Evolutionary conservation across 2,113 vertebrate genomes (phyloP).

Genomic region (Vimba vimba): DNA sequence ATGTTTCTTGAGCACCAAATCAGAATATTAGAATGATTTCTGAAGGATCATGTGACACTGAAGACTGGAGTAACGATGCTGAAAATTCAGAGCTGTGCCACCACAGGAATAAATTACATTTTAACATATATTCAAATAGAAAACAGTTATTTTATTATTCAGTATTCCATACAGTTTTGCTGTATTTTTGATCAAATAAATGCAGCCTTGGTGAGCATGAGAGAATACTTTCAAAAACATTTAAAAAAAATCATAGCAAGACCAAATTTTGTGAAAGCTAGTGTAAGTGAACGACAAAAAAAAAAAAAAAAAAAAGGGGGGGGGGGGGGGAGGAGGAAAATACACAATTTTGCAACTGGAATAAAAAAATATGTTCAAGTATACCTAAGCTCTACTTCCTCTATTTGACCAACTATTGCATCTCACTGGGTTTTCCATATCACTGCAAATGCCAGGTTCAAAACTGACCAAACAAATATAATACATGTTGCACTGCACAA

Average conservation of each 20-base stretch:
- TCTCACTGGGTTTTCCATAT: neutral
- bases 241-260: neutral
- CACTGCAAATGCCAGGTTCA: neutral
- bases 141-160: neutral
- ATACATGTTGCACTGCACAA: neutral
- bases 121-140: neutral
- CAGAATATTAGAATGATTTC: neutral
- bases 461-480: neutral
- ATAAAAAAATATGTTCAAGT: neutral
- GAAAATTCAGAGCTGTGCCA: neutral
- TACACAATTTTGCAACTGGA: constrained; percentile 21
- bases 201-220: neutral
- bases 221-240: neutral
- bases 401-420: neutral
- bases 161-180: neutral
- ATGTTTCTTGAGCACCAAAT: neutral
- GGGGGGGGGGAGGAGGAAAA: neutral
- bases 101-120: neutral
- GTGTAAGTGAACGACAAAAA: neutral
- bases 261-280: neutral
- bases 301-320: no score
- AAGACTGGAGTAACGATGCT: neutral
- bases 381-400: neutral
- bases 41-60: neutral
- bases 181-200: neutral